Evolutionary conservation across 2,113 vertebrate species (phyloP), one percentile per base, ranked within the genome.

Genomic region (Grammomys surdaster): DNA sequence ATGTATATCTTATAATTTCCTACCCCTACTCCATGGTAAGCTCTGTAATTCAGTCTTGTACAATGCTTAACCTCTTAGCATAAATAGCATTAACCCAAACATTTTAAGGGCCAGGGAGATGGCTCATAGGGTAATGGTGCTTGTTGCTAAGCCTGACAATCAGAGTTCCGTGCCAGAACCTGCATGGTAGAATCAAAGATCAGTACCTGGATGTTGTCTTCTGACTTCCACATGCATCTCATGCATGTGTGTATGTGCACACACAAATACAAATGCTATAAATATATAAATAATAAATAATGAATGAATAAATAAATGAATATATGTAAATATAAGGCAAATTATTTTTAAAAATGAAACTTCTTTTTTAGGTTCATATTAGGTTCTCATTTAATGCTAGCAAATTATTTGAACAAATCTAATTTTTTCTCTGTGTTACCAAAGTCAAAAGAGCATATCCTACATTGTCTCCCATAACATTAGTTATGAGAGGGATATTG

Each of bases 351-450:
- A 43, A 60, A 13, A 26, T 81, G 17, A 54, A 76, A 16, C 51
- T 63, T 86, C 43, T 65, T 40, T 63, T 51, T 77, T 67, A 67
- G 46, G 5, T 67, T 58, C 54, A 46, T 92, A 73, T 10, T 46
- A 93, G 13, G 46, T 82, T 94, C 54, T 90, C 46, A 90, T 43
- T 48, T 85, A 90, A 84, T 51, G 14, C 11, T 92, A 26, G 5
- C 28, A 75, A 28, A 78, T 87, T 56, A 40, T 36, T 85, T 84
- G 31, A 92, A 73, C 89, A 73, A 90, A 90, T 67, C n/a, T 54
- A 73, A 46, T 73, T 90, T 17, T 88, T 95, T 88, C 24, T 70
- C 67, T 85, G 73, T 77, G 72, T 91, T 89, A 89, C 43, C n/a
- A 72, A 40, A 85, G 40, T 89, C 36, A 95, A 88, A 90, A 88